Conservation (phyloP, 1,140 invertebrate species). For the Drosophila fuyamai region DNA sequence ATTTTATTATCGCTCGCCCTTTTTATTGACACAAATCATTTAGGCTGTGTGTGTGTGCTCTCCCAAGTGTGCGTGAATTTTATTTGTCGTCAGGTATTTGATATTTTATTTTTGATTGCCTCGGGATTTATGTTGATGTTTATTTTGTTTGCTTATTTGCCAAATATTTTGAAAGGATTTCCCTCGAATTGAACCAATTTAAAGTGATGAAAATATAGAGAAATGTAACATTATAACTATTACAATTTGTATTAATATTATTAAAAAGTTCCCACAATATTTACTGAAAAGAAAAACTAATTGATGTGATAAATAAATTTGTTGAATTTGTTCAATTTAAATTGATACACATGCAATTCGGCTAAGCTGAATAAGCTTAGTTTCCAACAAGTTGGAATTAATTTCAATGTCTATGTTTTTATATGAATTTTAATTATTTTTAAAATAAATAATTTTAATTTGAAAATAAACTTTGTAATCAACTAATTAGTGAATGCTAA, state of each 20-base stretch:
- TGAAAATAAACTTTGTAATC: neutral
- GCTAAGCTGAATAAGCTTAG: too few relatives aligned
- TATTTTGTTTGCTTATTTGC: conserved; percentile 40
- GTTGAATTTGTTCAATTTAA: neutral
- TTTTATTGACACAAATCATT: conserved; percentile 78
- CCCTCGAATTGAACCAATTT: conserved; percentile 11
- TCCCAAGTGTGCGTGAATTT: conserved; percentile 23
- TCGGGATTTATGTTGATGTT: conserved; percentile 50
- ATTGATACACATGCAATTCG: neutral
- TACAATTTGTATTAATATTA: neutral
- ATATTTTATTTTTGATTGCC: conserved; percentile 68
- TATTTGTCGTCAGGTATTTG: conserved; percentile 65
- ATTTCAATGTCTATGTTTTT: too few relatives aligned
- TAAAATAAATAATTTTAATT: neutral
- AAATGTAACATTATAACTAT: neutral
- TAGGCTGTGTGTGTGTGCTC: conserved; percentile 30
- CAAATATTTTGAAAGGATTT: conserved; percentile 23
- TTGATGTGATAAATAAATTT: neutral
- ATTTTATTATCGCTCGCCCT: conserved; percentile 63
- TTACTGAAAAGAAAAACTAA: neutral
- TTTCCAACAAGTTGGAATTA: too few relatives aligned
- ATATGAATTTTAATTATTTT: neutral
- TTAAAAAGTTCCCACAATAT: neutral
- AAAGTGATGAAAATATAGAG: neutral
- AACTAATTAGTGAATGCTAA: neutral